Evolutionary conservation across 2,888 invertebrate genomes (phyloP).

Genomic region (Sisyra terminalis): DNA sequence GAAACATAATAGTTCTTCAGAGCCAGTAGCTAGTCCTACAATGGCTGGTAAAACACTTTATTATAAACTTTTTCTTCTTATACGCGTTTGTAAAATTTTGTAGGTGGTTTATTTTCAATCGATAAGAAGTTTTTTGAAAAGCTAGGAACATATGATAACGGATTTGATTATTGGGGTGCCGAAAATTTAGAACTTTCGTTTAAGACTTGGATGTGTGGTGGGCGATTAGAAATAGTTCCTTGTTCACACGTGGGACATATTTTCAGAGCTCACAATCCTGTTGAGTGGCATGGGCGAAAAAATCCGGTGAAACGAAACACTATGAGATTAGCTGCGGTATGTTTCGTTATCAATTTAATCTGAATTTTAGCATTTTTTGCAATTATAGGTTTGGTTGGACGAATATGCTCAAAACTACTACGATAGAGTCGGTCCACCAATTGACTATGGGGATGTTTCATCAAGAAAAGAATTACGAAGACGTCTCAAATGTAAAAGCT

Average conservation of each 20-base stretch:
- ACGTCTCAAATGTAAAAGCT: conserved; percentile 82
- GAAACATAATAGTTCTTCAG: conserved; percentile 74
- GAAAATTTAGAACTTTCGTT: conserved; percentile 96
- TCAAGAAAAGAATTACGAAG: conserved; percentile 64
- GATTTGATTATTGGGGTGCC: conserved; percentile 99
- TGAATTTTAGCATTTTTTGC: not conserved
- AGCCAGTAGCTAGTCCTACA: conserved; percentile 90
- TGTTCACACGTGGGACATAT: conserved; percentile 99
- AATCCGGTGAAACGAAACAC: conserved; percentile 96
- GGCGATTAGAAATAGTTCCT: conserved; percentile 91
- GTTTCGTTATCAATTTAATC: not conserved
- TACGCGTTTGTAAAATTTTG: not conserved
- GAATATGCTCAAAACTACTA: conserved; percentile 97
- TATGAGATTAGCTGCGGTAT: conserved; percentile 78
- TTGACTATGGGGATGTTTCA: conserved; percentile 89
- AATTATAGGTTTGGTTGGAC: conserved; percentile 73
- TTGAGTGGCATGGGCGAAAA: conserved; percentile 94
- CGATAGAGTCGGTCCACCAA: conserved; percentile 92
- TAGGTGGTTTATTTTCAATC: conserved; percentile 79
- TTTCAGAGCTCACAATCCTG: conserved; percentile 93
- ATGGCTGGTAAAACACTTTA: too few species aligned
- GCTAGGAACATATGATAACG: conserved; percentile 94
- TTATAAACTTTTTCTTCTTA: too few species aligned
- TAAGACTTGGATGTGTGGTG: conserved; percentile 99
- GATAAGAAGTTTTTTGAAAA: conserved; percentile 85